phyloP scores from a whole-genome alignment of 1,140 invertebrate species.

The Bathynomus jamesi region DNA sequence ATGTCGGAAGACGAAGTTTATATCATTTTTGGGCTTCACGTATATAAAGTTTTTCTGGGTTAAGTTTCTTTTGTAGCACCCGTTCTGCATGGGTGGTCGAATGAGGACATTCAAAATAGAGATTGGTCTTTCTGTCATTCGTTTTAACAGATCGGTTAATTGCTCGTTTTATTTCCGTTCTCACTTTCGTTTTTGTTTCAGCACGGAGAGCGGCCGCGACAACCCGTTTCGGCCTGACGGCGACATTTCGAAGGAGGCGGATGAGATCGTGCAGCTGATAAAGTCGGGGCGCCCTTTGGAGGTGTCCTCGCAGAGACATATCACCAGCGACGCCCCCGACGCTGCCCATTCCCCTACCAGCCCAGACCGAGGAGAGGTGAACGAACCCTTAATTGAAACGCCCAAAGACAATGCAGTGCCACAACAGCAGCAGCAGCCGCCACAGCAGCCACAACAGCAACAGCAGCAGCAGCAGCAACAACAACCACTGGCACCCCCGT shows the following conservation, averaged over 20 bases:
- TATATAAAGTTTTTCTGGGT: too few relatives aligned
- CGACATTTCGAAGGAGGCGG: slow-evolving; percentile 85
- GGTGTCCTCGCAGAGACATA: slow-evolving; percentile 39
- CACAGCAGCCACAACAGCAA: neutral
- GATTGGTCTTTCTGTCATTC: too few relatives aligned
- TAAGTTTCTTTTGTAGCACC: too few relatives aligned
- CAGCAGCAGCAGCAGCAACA: neutral
- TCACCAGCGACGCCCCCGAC: slow-evolving; percentile 3
- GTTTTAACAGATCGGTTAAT: too few relatives aligned
- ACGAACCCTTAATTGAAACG: slow-evolving; percentile 10
- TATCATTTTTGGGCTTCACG: too few relatives aligned
- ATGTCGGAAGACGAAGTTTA: too few relatives aligned
- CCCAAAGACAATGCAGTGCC: slow-evolving; percentile 11
- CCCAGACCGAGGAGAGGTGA: neutral
- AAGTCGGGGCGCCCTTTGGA: slow-evolving; percentile 75
- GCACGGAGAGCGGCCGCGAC: slow-evolving; percentile 89
- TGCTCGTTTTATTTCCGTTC: too few relatives aligned
- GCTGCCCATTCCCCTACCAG: slow-evolving; percentile 2
- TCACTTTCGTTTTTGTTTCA: slow-evolving; percentile 52
- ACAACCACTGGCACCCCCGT: neutral
- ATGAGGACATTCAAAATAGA: too few relatives aligned
- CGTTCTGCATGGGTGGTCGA: too few relatives aligned
- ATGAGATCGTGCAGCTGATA: slow-evolving; percentile 90
- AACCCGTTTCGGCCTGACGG: slow-evolving; percentile 95
- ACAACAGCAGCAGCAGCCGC: slow-evolving; percentile 4